phyloP scores from a whole-genome alignment of 2,113 vertebrate genomes.

The Nerophis lumbriciformis region DNA sequence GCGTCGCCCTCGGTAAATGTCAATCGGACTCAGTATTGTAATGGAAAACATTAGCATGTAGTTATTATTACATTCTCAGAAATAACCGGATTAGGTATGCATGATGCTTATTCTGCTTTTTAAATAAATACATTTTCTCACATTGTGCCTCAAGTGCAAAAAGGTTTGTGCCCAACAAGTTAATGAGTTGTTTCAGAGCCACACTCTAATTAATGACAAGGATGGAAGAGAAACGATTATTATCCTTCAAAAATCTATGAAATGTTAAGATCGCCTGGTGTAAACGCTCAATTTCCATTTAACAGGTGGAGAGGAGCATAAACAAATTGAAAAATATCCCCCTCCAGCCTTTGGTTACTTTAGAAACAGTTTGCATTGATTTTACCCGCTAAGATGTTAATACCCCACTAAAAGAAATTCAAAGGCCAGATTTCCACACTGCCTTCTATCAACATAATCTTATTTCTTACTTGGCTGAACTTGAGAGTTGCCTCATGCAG shows the following conservation, averaged over 20 bases:
- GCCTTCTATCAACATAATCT: constrained; percentile 65
- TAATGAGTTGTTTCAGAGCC: constrained; percentile 55
- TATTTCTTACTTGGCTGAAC: constrained; percentile 69
- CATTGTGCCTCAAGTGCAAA: constrained; percentile 30
- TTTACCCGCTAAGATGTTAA: constrained; percentile 56
- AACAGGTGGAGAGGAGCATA: constrained; percentile 34
- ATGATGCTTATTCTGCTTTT: constrained; percentile 20
- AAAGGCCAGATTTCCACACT: constrained; percentile 59
- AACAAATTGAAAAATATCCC: constrained; percentile 52
- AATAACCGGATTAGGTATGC: constrained; percentile 11
- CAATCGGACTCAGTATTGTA: constrained; percentile 38
- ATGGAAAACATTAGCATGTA: constrained; percentile 36
- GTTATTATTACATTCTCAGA: constrained; percentile 30
- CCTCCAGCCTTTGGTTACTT: constrained; percentile 51
- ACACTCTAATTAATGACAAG: constrained; percentile 49
- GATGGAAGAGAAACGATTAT: constrained; percentile 60
- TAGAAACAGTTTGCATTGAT: constrained; percentile 56
- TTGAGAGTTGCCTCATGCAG: constrained; percentile 62
- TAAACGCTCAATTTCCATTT: constrained; percentile 59
- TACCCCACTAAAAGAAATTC: constrained; percentile 59
- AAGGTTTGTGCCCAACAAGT: constrained; percentile 55
- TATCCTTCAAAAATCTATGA: constrained; percentile 67
- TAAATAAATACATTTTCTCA: constrained; percentile 31
- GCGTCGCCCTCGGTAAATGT: constrained; percentile 53
- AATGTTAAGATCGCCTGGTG: constrained; percentile 61